A percentile compares a stretch with the other conserved stretches of the same genome.
Conservation (phyloP, 2,888 invertebrate genomes). For the Dione juno region DNA sequence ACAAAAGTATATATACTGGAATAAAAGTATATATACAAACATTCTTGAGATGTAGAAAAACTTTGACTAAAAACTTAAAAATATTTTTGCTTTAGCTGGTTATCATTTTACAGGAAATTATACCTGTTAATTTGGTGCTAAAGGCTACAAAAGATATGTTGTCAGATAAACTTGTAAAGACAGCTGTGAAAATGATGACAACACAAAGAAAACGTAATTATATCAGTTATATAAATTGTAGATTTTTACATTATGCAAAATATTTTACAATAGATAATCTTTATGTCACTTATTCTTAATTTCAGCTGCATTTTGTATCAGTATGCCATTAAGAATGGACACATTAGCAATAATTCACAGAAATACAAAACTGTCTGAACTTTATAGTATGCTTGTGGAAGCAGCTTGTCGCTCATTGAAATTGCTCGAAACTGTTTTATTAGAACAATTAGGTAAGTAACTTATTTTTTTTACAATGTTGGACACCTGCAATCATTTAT, state of each 20-base stretch:
- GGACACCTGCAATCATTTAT: no score
- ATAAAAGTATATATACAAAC: no score
- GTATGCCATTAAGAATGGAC: constrained; percentile 87
- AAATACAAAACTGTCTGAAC: constrained; percentile 84
- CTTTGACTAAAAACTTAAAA: constrained; percentile 24
- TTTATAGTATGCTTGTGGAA: constrained; percentile 90
- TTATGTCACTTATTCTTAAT: constrained; percentile 38
- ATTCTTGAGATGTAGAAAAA: no score
- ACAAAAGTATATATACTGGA: no score
- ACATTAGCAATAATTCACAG: constrained; percentile 88
- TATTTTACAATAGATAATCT: no score
- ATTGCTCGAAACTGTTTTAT: constrained; percentile 85
- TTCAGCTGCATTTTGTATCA: constrained; percentile 78
- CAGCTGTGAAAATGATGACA: constrained; percentile 84
- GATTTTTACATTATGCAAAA: no score
- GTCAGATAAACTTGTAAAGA: constrained; percentile 79
- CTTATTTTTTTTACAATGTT: no score
- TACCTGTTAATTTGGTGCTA: constrained; percentile 85
- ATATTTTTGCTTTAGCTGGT: not conserved
- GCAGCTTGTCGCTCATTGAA: constrained; percentile 88
- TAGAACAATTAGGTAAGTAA: constrained; percentile 80
- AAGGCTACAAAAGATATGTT: constrained; percentile 84
- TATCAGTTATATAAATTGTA: not conserved
- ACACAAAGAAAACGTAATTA: constrained; percentile 86
- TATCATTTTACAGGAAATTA: constrained; percentile 75